Evolutionary conservation across 2,113 vertebrate species (phyloP), one percentile per base, ranked within the genome.

Genomic region (Morone chrysops): DNA sequence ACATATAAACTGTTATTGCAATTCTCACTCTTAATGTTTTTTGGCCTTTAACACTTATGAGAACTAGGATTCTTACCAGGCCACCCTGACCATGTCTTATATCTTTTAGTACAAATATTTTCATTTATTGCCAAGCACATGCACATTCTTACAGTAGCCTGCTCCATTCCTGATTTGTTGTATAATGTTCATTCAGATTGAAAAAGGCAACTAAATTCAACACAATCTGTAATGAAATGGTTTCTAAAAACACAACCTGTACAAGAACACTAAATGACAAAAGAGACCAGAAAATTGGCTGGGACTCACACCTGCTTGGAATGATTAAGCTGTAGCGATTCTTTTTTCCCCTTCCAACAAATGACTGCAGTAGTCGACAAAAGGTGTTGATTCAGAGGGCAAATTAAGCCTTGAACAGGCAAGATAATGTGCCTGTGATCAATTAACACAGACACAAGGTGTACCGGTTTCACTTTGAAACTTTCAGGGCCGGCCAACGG

Each of bases 381-480:
- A 92, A 92, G 90, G 89, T 94, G 93, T 94, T 94, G 92, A 94
- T 94, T 92, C 93, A 88, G 91, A 91, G 92, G 90, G 92, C 92
- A 93, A 94, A 94, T 94, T 93, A 94, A 93, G 90, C 93, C 91
- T 90, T 82, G 91, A 92, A 94, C 93, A 94, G 93, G 90, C 85
- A 76, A 91, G 92, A 93, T 94, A 94, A 95, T 94, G 90, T 93
- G 86, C 81, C 92, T 95, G 93, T 94, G 94, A 94, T 95, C 93
- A 94, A 94, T 95, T 94, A 95, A 94, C 93, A 94, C 88, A 93
- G 93, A 92, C 90, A 90, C 91, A 93, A 94, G 92, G 91, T 93
- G 93, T 92, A 93, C 77, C 77, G 90, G 84, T 90, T 92, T 93
- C 83, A 87, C 90, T 93, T 93, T 91, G 93, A 92, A 94, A 94